Evolutionary conservation across 2,113 vertebrate genomes (phyloP).

Genomic region (Toxotes chatareus): DNA sequence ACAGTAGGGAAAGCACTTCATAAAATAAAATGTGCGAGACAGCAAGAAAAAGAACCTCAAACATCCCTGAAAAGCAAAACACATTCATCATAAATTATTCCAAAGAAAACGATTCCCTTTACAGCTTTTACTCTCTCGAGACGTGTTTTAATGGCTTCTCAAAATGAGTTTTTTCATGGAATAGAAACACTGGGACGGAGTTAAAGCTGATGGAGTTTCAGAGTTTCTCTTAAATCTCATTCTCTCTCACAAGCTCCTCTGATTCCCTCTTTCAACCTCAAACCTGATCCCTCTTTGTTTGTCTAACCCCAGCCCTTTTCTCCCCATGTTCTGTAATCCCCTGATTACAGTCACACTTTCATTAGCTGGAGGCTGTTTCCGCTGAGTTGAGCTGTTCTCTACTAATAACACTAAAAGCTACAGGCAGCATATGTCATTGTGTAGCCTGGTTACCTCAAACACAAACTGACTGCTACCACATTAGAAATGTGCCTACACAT

Average conservation of each 20-base stretch:
- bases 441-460: slow-evolving; percentile 34
- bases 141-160: slow-evolving; percentile 30
- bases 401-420: slow-evolving; percentile 69
- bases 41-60: slow-evolving; percentile 3
- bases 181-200: slow-evolving; percentile 7
- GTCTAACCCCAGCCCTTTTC: slow-evolving; percentile 10
- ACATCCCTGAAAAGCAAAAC: slow-evolving; percentile 45
- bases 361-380: slow-evolving; percentile 72
- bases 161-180: slow-evolving; percentile 42
- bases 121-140: background rate
- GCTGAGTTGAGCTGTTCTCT: slow-evolving; percentile 68
- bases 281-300: slow-evolving; percentile 48
- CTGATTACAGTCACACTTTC: slow-evolving; percentile 73
- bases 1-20: slow-evolving; percentile 7
- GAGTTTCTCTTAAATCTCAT: slow-evolving; percentile 37
- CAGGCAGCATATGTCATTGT: slow-evolving; percentile 26
- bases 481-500: background rate
- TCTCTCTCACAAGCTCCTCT: slow-evolving; percentile 35
- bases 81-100: slow-evolving; percentile 36
- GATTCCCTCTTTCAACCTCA: slow-evolving; percentile 34
- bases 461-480: slow-evolving; percentile 20
- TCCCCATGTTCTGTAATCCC: slow-evolving; percentile 57
- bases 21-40: slow-evolving; percentile 17
- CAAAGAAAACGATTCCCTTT: slow-evolving; percentile 36
- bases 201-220: slow-evolving; percentile 42